Conservation (phyloP, 2,113 vertebrate genomes). For the Oreamnos americanus region DNA sequence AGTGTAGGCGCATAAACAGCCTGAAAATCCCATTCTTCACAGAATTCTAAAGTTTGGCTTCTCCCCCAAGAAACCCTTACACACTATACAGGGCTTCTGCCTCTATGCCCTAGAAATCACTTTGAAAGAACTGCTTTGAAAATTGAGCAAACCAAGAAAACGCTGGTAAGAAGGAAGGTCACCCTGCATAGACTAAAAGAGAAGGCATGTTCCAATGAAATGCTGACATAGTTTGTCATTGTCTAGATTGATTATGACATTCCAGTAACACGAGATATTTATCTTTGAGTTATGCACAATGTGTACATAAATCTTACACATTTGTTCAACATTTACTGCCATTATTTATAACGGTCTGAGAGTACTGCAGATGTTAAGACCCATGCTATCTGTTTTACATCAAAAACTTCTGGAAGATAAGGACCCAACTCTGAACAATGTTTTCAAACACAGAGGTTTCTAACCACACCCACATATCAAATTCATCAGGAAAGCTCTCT, state of each 20-base stretch:
- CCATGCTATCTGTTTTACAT: conserved; percentile 15
- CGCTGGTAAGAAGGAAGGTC: background rate
- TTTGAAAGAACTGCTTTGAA: background rate
- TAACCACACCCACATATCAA: background rate
- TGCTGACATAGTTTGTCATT: background rate
- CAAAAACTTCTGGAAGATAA: conserved; percentile 33
- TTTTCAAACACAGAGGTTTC: background rate
- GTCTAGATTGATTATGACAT: conserved; percentile 30
- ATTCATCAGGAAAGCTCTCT: background rate
- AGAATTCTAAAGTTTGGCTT: background rate
- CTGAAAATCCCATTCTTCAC: background rate
- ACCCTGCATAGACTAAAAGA: background rate
- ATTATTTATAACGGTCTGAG: conserved; percentile 24
- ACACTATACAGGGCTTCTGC: background rate
- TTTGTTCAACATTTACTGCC: conserved; percentile 18
- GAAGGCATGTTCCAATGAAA: conserved; percentile 38
- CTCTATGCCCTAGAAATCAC: background rate
- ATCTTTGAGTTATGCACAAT: conserved; percentile 4
- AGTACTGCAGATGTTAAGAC: background rate
- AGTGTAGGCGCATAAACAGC: background rate
- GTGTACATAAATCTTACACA: conserved; percentile 35
- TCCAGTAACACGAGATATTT: conserved; percentile 27
- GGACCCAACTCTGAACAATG: background rate
- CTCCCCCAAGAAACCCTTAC: background rate
- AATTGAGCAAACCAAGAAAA: background rate